Base-by-base conservation (phyloP, 2,113 vertebrate genomes). In the Castor canadensis region DNA sequence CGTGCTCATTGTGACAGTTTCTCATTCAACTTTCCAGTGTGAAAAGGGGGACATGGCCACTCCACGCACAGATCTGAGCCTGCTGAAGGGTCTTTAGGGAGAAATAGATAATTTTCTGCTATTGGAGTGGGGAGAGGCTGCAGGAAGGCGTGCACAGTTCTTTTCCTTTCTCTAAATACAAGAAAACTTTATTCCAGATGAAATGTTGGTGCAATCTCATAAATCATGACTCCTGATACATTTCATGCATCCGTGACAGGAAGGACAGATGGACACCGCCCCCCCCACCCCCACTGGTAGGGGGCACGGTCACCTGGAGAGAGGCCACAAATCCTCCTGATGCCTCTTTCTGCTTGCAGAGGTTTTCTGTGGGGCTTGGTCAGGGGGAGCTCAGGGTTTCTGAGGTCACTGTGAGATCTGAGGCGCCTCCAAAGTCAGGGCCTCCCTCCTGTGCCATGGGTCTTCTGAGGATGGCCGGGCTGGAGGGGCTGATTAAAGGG, bases 111-210 rank as follows among this genome's bases (percentile, higher is more conserved):
- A 4, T 56, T 67, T 95, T 93, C 86, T 86, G 49, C 64, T 8
- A 19, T 13, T 3, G 6, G 28, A 16, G 86, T 71, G 71, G 64
- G 52, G n/a, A 75, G 89, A n/a, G 40, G 30, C 81, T 38, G 26
- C 77, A 85, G 64, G 75, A 87, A 95, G 64, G 56, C 49, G 8
- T 0, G 43, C 43, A 77, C 88, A 40, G 60, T 45, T 62, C 40
- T 62, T 66, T 60, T 80, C 69, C 95, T 60, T 81, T 47, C 69
- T 90, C 90, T 45, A 17, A 32, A 30, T 17, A 43, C 20, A 35
- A 90, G 93, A 86, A 52, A 96, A 90, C 89, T 81, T 95, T 45
- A 56, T 62, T 95, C 60, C 75, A 54, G 82, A 69, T 75, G 85
- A 88, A 56, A 89, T 71, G 56, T 80, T 28, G 5, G 43, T 17